Base-by-base conservation (phyloP, 2,888 invertebrate species). In the Cephus pulcher region DNA sequence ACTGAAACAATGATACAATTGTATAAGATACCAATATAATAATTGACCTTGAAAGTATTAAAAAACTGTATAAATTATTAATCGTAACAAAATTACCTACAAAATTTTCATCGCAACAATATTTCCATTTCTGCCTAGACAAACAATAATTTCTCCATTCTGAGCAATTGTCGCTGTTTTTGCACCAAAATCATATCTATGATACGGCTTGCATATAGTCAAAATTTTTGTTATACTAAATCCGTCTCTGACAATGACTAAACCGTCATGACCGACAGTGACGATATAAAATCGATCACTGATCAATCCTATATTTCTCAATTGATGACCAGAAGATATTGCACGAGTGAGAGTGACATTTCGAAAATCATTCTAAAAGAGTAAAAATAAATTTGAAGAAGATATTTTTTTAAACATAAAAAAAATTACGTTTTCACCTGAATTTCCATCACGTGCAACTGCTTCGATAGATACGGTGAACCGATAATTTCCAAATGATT, bases 121-220 rank as follows among this genome's bases (percentile, higher is more conserved):
- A 74, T 82, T 92, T 83, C 84, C 89, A 83, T 93, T 93, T 87
- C 90, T 88, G 12, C 93, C 93, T 15, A 93, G 84, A 1, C 92
- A 90, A 15, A 93, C 80, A 2, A 93, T 84, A 37, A 87, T 88
- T 75, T 85, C 83, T 3, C 78, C 78, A n/a, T 76, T 37, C 0
- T 88, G 89, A 87, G 93, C 93, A 1, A 93, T 85, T 11, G 92
- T 82, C 0, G 93, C 94, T 74, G 90, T 89, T 71, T 86, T 86
- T 0, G 94, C 89, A 12, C 95, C 95, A 23, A 89, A 87, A 3
- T 90, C 85, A 37, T 86, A 87, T 69, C 92, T 89, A 86, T 93
- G 93, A 82, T 93, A 93, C 0, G 92, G 86, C 81, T 90, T 84
- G 23, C 91, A 86, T 40, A 90, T 81, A 0, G 86, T 87, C 1